phyloP scores from a whole-genome alignment of 2,113 vertebrate species.

The Malurus alboscapulatus region DNA sequence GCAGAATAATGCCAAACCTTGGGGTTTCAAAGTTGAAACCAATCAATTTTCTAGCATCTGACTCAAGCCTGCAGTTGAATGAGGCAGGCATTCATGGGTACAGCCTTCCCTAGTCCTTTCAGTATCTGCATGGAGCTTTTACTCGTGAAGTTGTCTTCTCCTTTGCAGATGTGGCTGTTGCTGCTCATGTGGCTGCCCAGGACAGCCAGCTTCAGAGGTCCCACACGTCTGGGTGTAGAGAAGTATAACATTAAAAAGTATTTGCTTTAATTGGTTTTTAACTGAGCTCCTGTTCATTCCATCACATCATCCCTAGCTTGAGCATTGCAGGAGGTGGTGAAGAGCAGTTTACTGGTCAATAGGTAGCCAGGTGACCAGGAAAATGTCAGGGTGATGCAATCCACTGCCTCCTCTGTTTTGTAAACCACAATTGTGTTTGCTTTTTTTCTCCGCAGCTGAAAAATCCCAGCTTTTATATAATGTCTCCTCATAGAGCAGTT shows the following conservation, averaged over 20 bases:
- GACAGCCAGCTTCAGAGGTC: not conserved
- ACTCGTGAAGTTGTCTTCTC: not conserved
- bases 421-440: not conserved
- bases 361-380: not conserved
- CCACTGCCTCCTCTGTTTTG: not conserved
- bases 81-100: not conserved
- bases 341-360: not conserved
- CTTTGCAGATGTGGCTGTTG: rapidly evolving
- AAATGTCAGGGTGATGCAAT: not conserved
- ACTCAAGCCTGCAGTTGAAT: not conserved
- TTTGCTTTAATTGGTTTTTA: not conserved
- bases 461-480: not conserved
- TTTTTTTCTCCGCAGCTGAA: not conserved
- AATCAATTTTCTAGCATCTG: not conserved
- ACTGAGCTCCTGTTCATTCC: rapidly evolving
- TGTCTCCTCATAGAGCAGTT: not conserved
- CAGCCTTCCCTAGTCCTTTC: not conserved
- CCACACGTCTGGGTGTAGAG: not conserved
- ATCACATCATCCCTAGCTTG: not conserved
- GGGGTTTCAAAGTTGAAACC: not conserved
- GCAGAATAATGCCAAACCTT: not conserved
- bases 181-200: not conserved
- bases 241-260: not conserved
- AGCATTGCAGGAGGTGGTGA: not conserved
- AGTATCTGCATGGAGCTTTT: not conserved